Evolutionary conservation across 2,797 vertebrate genomes (phyloP).

Genomic region (Mus minutoides): DNA sequence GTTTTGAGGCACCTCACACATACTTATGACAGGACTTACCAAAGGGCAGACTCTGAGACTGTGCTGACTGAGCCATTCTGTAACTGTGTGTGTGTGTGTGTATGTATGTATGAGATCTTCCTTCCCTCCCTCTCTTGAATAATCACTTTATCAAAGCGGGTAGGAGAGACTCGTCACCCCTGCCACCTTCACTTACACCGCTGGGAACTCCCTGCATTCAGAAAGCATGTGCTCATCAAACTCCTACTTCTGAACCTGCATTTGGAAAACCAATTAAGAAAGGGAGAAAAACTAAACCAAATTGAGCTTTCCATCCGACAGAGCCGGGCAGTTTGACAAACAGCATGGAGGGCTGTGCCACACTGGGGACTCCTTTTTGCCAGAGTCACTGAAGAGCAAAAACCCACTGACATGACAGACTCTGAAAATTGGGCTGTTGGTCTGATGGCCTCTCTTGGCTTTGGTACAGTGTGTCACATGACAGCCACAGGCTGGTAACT

Average conservation of each 20-base stretch:
- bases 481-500: background rate
- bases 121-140: background rate
- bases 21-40: background rate
- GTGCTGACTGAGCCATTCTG: background rate
- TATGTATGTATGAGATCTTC: background rate
- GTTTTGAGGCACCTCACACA: background rate
- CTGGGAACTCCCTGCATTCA: background rate
- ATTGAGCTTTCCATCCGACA: slow-evolving; percentile 56
- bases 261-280: slow-evolving; percentile 49
- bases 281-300: background rate
- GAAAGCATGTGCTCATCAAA: background rate
- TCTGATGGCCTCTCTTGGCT: background rate
- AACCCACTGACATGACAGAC: too few relatives aligned
- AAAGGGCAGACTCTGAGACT: background rate
- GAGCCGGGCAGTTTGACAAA: slow-evolving; percentile 23
- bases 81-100: background rate
- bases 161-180: background rate
- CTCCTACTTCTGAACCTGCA: background rate
- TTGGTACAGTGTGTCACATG: background rate
- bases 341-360: background rate
- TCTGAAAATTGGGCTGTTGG: background rate
- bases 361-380: background rate
- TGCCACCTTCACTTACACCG: background rate
- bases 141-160: background rate
- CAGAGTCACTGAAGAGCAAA: background rate